Evolutionary conservation across 2,113 vertebrate species (phyloP).

Genomic region (Stigmatopora nigra): DNA sequence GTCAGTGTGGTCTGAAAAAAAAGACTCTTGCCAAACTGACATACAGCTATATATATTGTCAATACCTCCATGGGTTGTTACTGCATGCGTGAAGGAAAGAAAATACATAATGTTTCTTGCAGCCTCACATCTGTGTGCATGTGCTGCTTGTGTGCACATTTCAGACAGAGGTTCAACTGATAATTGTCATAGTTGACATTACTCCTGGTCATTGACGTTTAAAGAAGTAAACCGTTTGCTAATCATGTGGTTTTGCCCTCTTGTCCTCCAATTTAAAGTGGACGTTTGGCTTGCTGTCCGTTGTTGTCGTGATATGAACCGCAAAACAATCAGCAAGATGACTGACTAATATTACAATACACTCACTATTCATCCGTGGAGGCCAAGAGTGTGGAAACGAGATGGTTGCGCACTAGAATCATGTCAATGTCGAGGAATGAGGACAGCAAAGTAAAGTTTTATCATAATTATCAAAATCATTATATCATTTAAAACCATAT

Average conservation of each 20-base stretch:
- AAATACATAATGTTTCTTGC: slow-evolving; percentile 14
- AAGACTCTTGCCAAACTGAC: slow-evolving; percentile 19
- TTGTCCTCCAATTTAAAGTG: background rate
- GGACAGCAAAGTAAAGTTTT: background rate
- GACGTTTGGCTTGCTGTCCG: background rate
- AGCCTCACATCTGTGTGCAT: slow-evolving; percentile 2
- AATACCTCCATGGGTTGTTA: slow-evolving; percentile 36
- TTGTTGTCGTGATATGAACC: background rate
- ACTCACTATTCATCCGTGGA: background rate
- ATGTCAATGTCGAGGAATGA: background rate
- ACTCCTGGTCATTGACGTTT: background rate
- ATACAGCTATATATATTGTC: slow-evolving; percentile 30
- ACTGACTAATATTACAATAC: background rate
- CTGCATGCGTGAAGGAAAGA: slow-evolving; percentile 25
- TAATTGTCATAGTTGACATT: background rate
- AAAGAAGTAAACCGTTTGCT: background rate
- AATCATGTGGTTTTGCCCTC: background rate
- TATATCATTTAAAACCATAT: background rate
- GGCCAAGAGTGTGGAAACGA: background rate
- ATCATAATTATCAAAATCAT: background rate
- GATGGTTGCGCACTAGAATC: background rate
- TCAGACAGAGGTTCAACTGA: background rate
- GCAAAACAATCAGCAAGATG: background rate
- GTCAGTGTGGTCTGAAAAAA: slow-evolving; percentile 38
- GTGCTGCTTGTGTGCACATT: background rate